Conservation (phyloP, 2,888 invertebrate species). For the Serrognathus titanus region DNA sequence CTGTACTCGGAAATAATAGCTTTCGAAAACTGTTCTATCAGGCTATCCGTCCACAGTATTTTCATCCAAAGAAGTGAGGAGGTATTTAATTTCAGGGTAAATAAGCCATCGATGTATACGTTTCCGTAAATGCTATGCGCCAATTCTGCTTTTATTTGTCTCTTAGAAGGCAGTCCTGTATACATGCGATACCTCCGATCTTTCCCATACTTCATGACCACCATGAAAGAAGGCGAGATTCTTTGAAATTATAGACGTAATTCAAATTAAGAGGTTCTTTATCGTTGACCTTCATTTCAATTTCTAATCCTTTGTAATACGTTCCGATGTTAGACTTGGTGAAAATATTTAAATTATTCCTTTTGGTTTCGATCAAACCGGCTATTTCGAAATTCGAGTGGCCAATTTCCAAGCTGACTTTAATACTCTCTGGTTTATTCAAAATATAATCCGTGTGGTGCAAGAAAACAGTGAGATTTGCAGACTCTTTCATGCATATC, state of each 20-base stretch:
- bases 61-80: slow-evolving; percentile 30
- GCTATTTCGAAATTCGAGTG: slow-evolving; percentile 25
- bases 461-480: slow-evolving; percentile 24
- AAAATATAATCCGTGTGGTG: slow-evolving; percentile 24
- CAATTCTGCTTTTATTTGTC: slow-evolving; percentile 25
- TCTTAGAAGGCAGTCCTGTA: slow-evolving; percentile 27
- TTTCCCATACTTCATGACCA: slow-evolving; percentile 24
- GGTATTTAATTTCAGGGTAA: slow-evolving; percentile 26
- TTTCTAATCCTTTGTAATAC: slow-evolving; percentile 21
- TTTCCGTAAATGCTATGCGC: slow-evolving; percentile 24
- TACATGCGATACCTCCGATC: slow-evolving; percentile 26
- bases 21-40: slow-evolving; percentile 22
- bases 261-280: slow-evolving; percentile 28
- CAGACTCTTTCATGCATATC: slow-evolving; percentile 13
- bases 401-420: slow-evolving; percentile 24
- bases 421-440: slow-evolving; percentile 20
- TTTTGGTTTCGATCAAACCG: slow-evolving; percentile 22
- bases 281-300: slow-evolving; percentile 22
- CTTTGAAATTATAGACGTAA: slow-evolving; percentile 24
- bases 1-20: slow-evolving; percentile 27
- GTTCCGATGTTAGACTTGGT: slow-evolving; percentile 19
- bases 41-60: slow-evolving; percentile 23
- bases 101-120: slow-evolving; percentile 22
- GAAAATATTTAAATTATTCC: slow-evolving; percentile 23
- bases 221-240: slow-evolving; percentile 23